phyloP scores from a whole-genome alignment of 30 jellyfish, hydroid and myxozoan species.

The Chrysaora quinquecirrha region DNA sequence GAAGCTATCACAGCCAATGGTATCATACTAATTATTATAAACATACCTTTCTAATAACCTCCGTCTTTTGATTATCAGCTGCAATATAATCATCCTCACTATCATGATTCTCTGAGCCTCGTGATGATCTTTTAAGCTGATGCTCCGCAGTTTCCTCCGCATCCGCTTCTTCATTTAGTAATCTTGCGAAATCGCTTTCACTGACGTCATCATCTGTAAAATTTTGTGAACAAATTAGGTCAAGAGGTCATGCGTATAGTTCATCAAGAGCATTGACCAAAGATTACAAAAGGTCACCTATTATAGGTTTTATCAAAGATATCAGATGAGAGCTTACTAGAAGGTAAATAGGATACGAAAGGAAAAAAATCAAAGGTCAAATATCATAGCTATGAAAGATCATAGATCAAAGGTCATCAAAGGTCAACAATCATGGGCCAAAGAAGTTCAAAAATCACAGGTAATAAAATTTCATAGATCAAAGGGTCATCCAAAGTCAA shows the following conservation, averaged over 20 bases:
- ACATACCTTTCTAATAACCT: constrained; percentile 30
- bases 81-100: constrained; percentile 50
- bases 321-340: too few species aligned
- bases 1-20: too few species aligned
- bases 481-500: background rate
- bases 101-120: constrained; percentile 57
- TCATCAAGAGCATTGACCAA: too few species aligned
- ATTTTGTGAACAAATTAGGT: too few species aligned
- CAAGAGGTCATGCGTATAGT: background rate
- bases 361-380: too few species aligned
- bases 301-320: too few species aligned
- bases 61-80: constrained; percentile 10
- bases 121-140: constrained; percentile 39
- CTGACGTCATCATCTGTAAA: constrained; percentile 41
- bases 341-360: too few species aligned
- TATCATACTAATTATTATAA: too few species aligned
- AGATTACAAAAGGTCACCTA: too few species aligned
- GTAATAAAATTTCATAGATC: too few species aligned
- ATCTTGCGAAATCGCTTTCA: constrained; percentile 53
- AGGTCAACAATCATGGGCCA: background rate
- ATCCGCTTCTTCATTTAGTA: constrained; percentile 52
- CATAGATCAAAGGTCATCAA: background rate
- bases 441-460: too few species aligned
- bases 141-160: constrained; percentile 29
- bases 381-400: background rate